Conservation (phyloP, 37 sponge, comb jelly and placozoan species). For the Mnemiopsis leidyi region DNA sequence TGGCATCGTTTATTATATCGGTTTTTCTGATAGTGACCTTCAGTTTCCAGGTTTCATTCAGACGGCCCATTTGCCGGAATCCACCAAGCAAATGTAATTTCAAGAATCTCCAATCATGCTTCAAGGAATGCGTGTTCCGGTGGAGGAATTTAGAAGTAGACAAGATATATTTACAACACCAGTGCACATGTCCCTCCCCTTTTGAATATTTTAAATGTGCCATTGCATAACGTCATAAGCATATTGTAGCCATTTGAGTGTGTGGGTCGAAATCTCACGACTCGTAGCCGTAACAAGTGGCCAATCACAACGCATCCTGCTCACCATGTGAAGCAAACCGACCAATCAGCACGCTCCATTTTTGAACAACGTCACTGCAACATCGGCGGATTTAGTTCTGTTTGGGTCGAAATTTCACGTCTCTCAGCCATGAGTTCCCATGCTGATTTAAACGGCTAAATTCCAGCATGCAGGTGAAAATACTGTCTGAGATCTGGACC, state of each 20-base stretch:
- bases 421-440: neutral
- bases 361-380: neutral
- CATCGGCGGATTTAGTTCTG: neutral
- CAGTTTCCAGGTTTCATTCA: too few relatives aligned
- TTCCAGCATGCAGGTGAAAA: neutral
- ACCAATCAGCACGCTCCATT: neutral
- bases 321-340: neutral
- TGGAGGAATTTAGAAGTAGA: neutral
- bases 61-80: too few relatives aligned
- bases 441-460: neutral
- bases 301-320: neutral
- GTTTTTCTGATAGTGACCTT: too few relatives aligned
- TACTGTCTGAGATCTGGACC: too few relatives aligned
- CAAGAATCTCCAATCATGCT: too few relatives aligned
- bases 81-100: too few relatives aligned
- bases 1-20: too few relatives aligned
- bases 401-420: neutral
- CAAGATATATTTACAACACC: neutral
- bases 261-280: neutral
- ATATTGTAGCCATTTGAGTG: neutral
- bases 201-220: neutral
- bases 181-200: neutral
- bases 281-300: neutral
- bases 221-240: neutral
- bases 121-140: neutral